Evolutionary conservation across 2,797 vertebrate genomes (phyloP), one percentile per base, ranked within the genome.

Genomic region (Aviceda leuphotes): DNA sequence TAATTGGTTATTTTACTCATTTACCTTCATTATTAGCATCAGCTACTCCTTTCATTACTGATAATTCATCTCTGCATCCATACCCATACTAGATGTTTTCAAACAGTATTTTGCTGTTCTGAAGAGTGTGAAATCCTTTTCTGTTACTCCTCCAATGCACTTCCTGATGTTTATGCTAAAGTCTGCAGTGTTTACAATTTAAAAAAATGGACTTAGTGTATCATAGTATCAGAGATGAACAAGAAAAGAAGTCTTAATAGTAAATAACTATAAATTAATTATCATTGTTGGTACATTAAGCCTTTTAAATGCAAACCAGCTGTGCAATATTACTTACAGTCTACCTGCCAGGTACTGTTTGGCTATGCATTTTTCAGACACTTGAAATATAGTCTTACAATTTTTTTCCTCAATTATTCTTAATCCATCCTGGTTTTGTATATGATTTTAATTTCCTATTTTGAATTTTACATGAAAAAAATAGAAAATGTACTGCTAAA

Each of bases 1-100:
- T 90, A 95, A 94, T 92, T 91, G 50, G 67, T 63, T 94, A 80
- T 93, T 94, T 95, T 91, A 95, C 73, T 46, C 76, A 31, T 96
- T 91, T 92, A 88, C 39, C 39, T 83, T 47, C 7, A n/a, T 76
- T 94, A 82, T 95, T 90, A 95, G 14, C 58, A 84, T 95, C 63
- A 94, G n/a, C 54, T 88, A 62, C 59, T 91, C 31, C 58, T 93
- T 91, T 83, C 68, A 71, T 86, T 76, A 37, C 6, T 58, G 35
- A n/a, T 70, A 68, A 93, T 77, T 83, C 25, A 47, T 81, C 56
- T 95, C 26, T 83, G 70, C 28, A 24, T 86, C 43, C 33, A 55
- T 81, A 80, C 26, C 28, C 28, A 14, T 55, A 44, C 4, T n/a
- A 72, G 71, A 63, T 89, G 21, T 77, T 93, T 89, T 85, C 35